Evolutionary conservation across 2,797 vertebrate genomes (phyloP), one percentile per base, ranked within the genome.

Genomic region (Ctenochaetus hawaiiensis): DNA sequence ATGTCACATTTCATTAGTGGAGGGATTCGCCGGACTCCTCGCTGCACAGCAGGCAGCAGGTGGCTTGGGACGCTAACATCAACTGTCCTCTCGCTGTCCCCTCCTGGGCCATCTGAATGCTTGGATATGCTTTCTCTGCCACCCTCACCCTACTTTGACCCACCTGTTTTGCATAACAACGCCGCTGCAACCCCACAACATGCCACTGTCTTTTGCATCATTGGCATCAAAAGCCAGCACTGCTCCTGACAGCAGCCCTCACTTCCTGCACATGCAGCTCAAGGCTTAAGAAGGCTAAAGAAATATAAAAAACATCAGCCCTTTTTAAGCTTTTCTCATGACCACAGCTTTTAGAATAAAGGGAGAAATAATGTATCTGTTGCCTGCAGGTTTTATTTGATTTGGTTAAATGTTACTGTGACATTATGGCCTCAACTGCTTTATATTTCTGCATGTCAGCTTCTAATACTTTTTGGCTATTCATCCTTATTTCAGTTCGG

Each of bases 1-100:
- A 82, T 88, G 92, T 94, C 94, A 94, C 78, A 91, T 91, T 92
- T 94, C 91, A 94, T 94, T 92, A 92, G 80, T 48, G 75, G 51
- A 71, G 77, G 87, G 79, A 83, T 82, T 83, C 44, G 52, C 80
- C 54, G 81, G 88, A 80, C 79, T 84, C 71, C 47, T 79, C 53
- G 23, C 72, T 67, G 67, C 77, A 77, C 75, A 80, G 81, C 88
- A 85, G 86, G 89, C 85, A 87, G 92, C 93, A 94, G 93, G 92
- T 94, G 91, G 92, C 89, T 79, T 39, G 83, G 86, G 93, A 90
- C 69, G 22, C 83, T 56, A 72, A 82, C 90, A 83, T 91, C 84
- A 78, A 64, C 77, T 83, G 83, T 87, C 87, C 86, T 85, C 73
- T 73, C 44, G n/a, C 49, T 44, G 72, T 83, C 70, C 65, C 83